phyloP scores from a whole-genome alignment of 2,113 vertebrate species.

The Zingel zingel region DNA sequence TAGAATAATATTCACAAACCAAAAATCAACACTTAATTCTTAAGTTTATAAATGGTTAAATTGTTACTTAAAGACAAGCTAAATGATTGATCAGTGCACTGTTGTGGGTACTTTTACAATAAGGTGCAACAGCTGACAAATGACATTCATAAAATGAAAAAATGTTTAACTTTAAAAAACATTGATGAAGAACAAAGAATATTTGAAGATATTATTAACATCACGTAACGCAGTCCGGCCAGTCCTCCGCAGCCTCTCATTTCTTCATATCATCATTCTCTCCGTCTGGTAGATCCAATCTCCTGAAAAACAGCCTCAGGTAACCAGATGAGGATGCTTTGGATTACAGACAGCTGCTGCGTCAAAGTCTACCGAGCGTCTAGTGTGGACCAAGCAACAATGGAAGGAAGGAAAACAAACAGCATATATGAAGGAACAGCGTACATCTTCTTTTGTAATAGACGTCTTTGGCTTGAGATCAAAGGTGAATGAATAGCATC shows the following conservation, averaged over 20 bases:
- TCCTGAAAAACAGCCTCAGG: conserved; percentile 60
- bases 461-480: conserved; percentile 33
- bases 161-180: not conserved
- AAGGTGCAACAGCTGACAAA: not conserved
- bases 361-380: conserved; percentile 39
- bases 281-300: conserved; percentile 54
- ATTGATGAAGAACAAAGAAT: not conserved
- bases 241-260: not conserved
- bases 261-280: conserved; percentile 29
- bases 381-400: conserved; percentile 32
- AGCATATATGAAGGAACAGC: not conserved
- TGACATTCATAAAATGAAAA: not conserved
- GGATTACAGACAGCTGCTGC: conserved; percentile 64
- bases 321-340: conserved; percentile 63
- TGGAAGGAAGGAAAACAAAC: conserved; percentile 19
- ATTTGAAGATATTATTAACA: not conserved
- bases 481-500: conserved; percentile 20
- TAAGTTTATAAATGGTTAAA: no score
- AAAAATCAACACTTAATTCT: not conserved
- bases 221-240: conserved; percentile 7
- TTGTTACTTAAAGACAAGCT: not conserved
- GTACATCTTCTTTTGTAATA: conserved; percentile 46
- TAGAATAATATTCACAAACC: not conserved
- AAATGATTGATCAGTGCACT: not conserved
- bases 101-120: not conserved